Percentiles rank a stretch among this genome's conserved stretches.
Conservation (phyloP, 2,888 invertebrate species). For the Drosophila heteroneura region DNA sequence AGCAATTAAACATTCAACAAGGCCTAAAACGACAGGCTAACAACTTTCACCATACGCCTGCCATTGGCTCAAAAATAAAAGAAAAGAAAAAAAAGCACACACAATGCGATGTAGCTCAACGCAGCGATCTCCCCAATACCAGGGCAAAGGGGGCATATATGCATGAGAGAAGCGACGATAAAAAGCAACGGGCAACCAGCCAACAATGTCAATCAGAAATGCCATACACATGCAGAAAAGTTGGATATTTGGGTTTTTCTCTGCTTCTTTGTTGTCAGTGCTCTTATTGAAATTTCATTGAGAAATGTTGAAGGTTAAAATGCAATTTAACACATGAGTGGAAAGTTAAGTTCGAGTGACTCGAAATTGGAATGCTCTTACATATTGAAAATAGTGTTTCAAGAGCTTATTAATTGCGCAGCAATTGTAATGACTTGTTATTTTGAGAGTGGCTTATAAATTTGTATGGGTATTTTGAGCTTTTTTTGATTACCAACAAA, state of each 20-base stretch:
- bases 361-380: slow-evolving; percentile 28
- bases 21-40: slow-evolving; percentile 63
- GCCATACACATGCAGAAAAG: slow-evolving; percentile 59
- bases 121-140: slow-evolving; percentile 7
- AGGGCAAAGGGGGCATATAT: slow-evolving; percentile 3
- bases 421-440: slow-evolving; percentile 26
- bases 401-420: slow-evolving; percentile 32
- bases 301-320: slow-evolving; percentile 75
- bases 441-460: slow-evolving; percentile 10
- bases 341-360: slow-evolving; percentile 49
- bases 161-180: slow-evolving; percentile 27
- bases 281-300: slow-evolving; percentile 60
- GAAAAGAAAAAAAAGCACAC: neutral
- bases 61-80: slow-evolving; percentile 15
- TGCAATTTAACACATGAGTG: slow-evolving; percentile 67
- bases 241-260: slow-evolving; percentile 27
- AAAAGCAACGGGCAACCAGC: slow-evolving; percentile 22
- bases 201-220: slow-evolving; percentile 67
- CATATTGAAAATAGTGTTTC: slow-evolving; percentile 15
- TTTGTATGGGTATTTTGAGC: neutral
- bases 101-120: slow-evolving; percentile 29
- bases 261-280: slow-evolving; percentile 8
- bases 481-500: neutral
- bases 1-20: slow-evolving; percentile 73
- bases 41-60: slow-evolving; percentile 68